Evolutionary conservation across 2,113 vertebrate genomes (phyloP), one percentile per base, ranked within the genome.

Genomic region (Pterophyllum scalare): DNA sequence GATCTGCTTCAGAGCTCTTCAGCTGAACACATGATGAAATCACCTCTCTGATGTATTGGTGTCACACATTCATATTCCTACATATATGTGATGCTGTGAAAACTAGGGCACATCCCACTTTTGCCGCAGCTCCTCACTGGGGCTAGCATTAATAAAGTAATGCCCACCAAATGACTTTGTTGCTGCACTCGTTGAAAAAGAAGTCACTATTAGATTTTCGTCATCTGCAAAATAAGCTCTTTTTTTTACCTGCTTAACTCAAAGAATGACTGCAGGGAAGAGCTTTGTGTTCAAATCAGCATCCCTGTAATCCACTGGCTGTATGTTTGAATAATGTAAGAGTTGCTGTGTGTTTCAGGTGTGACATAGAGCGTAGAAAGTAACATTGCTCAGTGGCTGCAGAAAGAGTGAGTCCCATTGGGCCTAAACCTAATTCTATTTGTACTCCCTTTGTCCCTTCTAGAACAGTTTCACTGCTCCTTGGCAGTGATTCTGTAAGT

Each of bases 301-400:
- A 58, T 80, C 72, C 77, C 79, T 83, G 86, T 90, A 80, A 87
- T 86, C 87, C 83, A 85, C 24, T 62, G 52, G 54, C 81, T 33
- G 76, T 52, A 1, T 0, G 5, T 26, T 62, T 94, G 80, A 93
- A 92, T 94, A 91, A 95, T 86, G 82, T 83, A 91, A 88, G 56
- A 85, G 70, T 58, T 46, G 33, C 83, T 80, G 82, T 33, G 80
- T 79, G 79, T 85, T 88, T 90, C 90, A 92, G 91, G 91, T 93
- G 93, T 88, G 88, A 91, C 77, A 87, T 62, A 52, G 79, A 89
- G 54, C 65, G 82, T 82, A 75, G 65, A 88, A 90, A 82, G 87
- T 81, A 85, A 84, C 56, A 83, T 88, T 31, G 91, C 89, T 89
- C 74, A 64, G 56, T 83, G 61, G 40, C 83, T 84, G 57, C 46